Base-by-base conservation (phyloP, 2,797 vertebrate species). In the Sphenopsis melanotis region DNA sequence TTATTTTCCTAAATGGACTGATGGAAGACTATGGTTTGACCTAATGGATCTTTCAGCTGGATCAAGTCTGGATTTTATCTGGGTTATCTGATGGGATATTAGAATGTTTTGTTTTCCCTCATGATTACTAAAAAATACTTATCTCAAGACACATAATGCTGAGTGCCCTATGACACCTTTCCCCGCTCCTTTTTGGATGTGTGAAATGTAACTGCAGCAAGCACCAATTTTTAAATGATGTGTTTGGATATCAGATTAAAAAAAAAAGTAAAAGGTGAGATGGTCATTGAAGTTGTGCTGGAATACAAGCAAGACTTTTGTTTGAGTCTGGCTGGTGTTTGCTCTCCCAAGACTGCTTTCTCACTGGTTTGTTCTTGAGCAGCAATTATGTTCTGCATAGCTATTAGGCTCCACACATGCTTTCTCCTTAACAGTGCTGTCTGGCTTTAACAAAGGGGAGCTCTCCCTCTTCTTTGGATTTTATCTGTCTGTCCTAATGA, bases 121-220 rank as follows among this genome's bases (percentile, higher is more conserved):
- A 10, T 61, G 39, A 36, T 86, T 70, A 32, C 42, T 17, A 57
- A 61, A 64, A 75, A 74, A 18, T 26, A 3, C 15, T 61, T 41
- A 12, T n/a, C 39, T 75, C 0, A 1, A 14, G 42, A 36, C 32
- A 24, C 0, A 5, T 5, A 26, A 12, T 56, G 29, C 52, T 18
- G 29, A 52, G 34, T 60, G 23, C 42, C 27, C 24, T 42, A 0
- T 46, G 53, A 55, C 0, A 9, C 13, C 26, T 10, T 49, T 81
- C 41, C 30, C 37, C 13, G 22, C 4, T 83, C 24, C 22, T 24
- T 46, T 83, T 47, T 75, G 49, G 10, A 7, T 47, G 30, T 71
- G 37, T 61, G 81, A 69, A 72, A 55, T 42, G 15, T n/a, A 49
- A 49, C 42, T 2, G 3, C 46, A 65, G 21, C 46, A 82, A 53